Evolutionary conservation across 2,113 vertebrate genomes (phyloP), one percentile per base, ranked within the genome.

Genomic region (Mesitornis unicolor): DNA sequence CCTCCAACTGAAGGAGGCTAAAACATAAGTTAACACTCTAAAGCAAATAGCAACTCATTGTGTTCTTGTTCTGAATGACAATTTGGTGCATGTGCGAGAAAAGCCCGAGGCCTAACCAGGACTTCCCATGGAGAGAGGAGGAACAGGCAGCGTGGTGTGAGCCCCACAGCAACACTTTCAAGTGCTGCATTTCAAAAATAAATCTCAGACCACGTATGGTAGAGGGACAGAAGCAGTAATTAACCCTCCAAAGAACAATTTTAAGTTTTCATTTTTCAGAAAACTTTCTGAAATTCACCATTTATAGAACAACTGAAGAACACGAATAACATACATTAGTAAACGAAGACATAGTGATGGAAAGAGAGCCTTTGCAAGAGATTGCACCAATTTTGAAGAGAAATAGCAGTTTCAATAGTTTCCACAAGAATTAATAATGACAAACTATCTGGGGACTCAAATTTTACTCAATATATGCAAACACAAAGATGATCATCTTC

Each of bases 151-250:
- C 73, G 28, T 45, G 61, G 40, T 38, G 33, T 24, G 33, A 94
- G 59, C 75, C 90, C 83, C 83, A 90, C 6, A 60, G 79, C 83
- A 93, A 93, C 25, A 87, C 56, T 93, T 95, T 92, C 80, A 93
- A 95, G 80, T 84, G 56, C 24, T 68, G 16, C 17, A 67, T 91
- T 95, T 78, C 48, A 90, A 86, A 94, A 89, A 90, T 70, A 89
- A 65, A 36, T 57, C 70, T 83, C 56, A 69, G 69, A 57, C 21
- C 61, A 43, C 13, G 21, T 31, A 60, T 35, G 42, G 45, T 45
- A 83, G 53, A 82, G 26, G 51, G 50, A 82, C 40, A 93, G 54
- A 73, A 83, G 29, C 19, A 51, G n/a, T 88, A 71, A 83, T 73
- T 87, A 85, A 91, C 54, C 33, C 45, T 83, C 42, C n/a, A 83